phyloP scores from a whole-genome alignment of 2,113 vertebrate species.

The Halichoeres trimaculatus region DNA sequence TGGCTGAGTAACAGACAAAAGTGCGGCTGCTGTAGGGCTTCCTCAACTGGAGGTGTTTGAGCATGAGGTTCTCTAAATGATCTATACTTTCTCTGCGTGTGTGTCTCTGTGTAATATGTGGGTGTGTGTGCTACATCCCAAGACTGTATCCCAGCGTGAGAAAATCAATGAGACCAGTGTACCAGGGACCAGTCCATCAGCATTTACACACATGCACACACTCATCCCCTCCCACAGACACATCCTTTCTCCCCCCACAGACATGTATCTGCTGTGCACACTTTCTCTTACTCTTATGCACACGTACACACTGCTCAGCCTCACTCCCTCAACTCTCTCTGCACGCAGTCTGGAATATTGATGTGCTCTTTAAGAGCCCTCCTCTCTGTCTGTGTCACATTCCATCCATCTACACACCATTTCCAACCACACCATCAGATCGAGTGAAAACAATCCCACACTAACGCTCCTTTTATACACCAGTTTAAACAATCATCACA shows the following conservation, averaged over 20 bases:
- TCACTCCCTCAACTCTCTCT: constrained; percentile 50
- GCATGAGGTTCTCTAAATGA: constrained; percentile 67
- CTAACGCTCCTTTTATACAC: constrained; percentile 44
- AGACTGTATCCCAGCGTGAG: constrained; percentile 79
- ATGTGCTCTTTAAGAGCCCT: constrained; percentile 81
- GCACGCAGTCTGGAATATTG: constrained; percentile 78
- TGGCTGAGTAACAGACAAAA: constrained; percentile 38
- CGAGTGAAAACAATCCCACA: constrained; percentile 69
- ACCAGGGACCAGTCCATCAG: constrained; percentile 68
- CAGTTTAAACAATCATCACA: constrained; percentile 54
- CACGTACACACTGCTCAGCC: constrained; percentile 47
- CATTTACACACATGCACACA: constrained; percentile 42
- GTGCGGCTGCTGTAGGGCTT: constrained; percentile 42
- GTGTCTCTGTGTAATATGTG: constrained; percentile 6
- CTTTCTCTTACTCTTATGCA: constrained; percentile 21
- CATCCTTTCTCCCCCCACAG: constrained; percentile 10
- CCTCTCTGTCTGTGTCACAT: constrained; percentile 80
- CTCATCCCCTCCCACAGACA: constrained; percentile 22
- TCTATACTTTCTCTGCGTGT: constrained; percentile 40
- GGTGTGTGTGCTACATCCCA: constrained; percentile 45
- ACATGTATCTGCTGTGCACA: constrained; percentile 25
- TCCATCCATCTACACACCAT: constrained; percentile 74
- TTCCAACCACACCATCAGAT: constrained; percentile 66
- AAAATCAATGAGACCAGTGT: constrained; percentile 80
- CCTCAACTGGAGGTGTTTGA: constrained; percentile 51